These are phyloP conservation scores for Meandrusa payeni DNA, from an alignment of 2,888 invertebrate species.

Conservation along the genomic window DNA sequence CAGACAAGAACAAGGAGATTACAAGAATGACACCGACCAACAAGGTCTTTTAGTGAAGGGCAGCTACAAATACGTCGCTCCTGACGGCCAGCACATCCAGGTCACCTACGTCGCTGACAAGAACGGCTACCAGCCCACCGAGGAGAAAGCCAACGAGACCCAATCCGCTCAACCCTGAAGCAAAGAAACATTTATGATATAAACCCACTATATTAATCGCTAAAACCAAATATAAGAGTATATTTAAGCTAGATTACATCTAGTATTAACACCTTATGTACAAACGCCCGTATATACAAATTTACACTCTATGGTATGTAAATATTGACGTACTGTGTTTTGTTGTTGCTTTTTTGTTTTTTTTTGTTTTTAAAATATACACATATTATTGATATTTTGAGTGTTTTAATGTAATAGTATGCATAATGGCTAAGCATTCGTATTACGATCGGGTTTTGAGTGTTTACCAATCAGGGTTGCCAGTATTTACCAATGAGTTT, in stretches of 20 bases:
- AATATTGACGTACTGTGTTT: slow-evolving; percentile 3
- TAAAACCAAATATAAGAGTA: slow-evolving; percentile 32
- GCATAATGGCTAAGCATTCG: no score
- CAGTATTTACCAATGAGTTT: no score
- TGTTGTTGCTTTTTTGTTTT: slow-evolving; percentile 6
- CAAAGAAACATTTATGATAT: slow-evolving; percentile 1
- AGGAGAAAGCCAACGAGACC: slow-evolving; percentile 39
- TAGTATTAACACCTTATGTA: slow-evolving; percentile 4
- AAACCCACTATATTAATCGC: slow-evolving; percentile 17
- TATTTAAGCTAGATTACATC: slow-evolving; percentile 6
- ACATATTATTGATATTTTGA: neutral
- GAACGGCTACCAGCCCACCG: slow-evolving; percentile 80
- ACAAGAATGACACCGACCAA: slow-evolving; percentile 84
- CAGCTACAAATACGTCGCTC: slow-evolving; percentile 82
- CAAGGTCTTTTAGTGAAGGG: slow-evolving; percentile 83
- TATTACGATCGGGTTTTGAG: no score
- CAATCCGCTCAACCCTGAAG: slow-evolving; percentile 29
- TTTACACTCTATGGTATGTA: neutral
- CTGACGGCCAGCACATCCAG: slow-evolving; percentile 83
- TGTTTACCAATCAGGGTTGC: no score
- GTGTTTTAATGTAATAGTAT: no score
- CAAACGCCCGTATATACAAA: neutral
- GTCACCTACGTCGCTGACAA: slow-evolving; percentile 82
- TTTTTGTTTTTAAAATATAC: slow-evolving; percentile 4
- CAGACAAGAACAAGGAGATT: slow-evolving; percentile 82